phyloP scores from a whole-genome alignment of 2,888 invertebrate species.

The Idaea biselata region DNA sequence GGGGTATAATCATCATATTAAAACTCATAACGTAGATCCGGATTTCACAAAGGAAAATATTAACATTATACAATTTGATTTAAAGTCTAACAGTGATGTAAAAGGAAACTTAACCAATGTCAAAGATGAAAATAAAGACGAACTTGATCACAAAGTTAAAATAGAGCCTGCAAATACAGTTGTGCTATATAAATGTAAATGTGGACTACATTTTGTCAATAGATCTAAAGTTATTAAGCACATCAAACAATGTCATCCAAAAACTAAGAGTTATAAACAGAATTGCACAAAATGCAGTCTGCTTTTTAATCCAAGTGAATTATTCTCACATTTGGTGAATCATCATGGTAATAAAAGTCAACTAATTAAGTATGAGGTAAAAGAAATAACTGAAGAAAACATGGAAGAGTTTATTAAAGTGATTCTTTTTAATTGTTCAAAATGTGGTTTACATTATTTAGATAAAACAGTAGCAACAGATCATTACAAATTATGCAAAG shows the following conservation, averaged over 20 bases:
- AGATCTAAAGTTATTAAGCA: slow-evolving; percentile 42
- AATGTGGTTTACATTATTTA: slow-evolving; percentile 22
- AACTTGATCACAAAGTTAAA: not conserved
- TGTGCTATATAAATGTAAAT: slow-evolving; percentile 54
- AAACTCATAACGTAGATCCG: slow-evolving; percentile 47
- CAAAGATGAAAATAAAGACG: not conserved
- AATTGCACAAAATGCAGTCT: slow-evolving; percentile 60
- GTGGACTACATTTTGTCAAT: slow-evolving; percentile 56
- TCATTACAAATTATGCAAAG: not conserved
- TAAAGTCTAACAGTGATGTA: slow-evolving; percentile 9
- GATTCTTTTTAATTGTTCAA: slow-evolving; percentile 15
- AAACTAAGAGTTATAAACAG: slow-evolving; percentile 43
- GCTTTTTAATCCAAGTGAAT: slow-evolving; percentile 50
- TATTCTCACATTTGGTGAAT: slow-evolving; percentile 56
- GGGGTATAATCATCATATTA: slow-evolving; percentile 45
- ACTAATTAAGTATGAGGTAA: slow-evolving; percentile 43
- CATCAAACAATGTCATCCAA: slow-evolving; percentile 38
- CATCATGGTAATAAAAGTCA: slow-evolving; percentile 55
- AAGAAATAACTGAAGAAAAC: slow-evolving; percentile 29
- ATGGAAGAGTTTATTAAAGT: not conserved
- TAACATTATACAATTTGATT: slow-evolving; percentile 39
- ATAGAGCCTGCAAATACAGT: slow-evolving; percentile 16
- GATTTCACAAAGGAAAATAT: slow-evolving; percentile 49
- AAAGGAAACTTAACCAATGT: slow-evolving; percentile 3
- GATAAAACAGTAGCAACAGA: slow-evolving; percentile 10